Conservation (phyloP, 2,113 vertebrate genomes). For the Gymnorhina tibicen region DNA sequence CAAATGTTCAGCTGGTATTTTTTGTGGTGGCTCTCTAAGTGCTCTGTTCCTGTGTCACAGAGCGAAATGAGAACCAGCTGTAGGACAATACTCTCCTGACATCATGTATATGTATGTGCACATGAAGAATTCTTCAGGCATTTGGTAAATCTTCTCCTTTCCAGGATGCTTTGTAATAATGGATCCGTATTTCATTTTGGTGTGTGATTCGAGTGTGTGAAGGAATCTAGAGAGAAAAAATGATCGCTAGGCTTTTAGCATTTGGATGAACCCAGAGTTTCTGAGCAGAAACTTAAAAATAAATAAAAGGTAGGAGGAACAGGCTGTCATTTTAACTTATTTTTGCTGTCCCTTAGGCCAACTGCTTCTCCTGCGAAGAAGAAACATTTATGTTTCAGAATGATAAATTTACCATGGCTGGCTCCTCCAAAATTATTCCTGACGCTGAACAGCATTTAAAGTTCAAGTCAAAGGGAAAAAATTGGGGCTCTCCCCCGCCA, state of each 20-base stretch:
- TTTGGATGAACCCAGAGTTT: slow-evolving; percentile 23
- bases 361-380: background rate
- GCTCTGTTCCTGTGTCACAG: slow-evolving; percentile 44
- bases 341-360: slow-evolving; percentile 19
- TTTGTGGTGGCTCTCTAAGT: slow-evolving; percentile 29
- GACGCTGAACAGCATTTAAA: background rate
- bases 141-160: slow-evolving; percentile 20
- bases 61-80: slow-evolving; percentile 49
- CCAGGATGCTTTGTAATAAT: background rate
- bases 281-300: slow-evolving; percentile 22
- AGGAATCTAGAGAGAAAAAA: background rate
- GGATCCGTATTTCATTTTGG: background rate
- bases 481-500: background rate
- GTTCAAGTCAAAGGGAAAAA: background rate
- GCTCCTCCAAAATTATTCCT: background rate
- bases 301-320: slow-evolving; percentile 38
- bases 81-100: background rate
- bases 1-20: slow-evolving; percentile 42
- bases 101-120: background rate
- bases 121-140: background rate
- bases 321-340: slow-evolving; percentile 34
- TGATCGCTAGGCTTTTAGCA: background rate
- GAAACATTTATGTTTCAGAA: background rate
- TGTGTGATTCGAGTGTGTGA: background rate
- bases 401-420: background rate